Evolutionary conservation across 2,888 invertebrate genomes (phyloP).

Genomic region (Andrena bicolor): DNA sequence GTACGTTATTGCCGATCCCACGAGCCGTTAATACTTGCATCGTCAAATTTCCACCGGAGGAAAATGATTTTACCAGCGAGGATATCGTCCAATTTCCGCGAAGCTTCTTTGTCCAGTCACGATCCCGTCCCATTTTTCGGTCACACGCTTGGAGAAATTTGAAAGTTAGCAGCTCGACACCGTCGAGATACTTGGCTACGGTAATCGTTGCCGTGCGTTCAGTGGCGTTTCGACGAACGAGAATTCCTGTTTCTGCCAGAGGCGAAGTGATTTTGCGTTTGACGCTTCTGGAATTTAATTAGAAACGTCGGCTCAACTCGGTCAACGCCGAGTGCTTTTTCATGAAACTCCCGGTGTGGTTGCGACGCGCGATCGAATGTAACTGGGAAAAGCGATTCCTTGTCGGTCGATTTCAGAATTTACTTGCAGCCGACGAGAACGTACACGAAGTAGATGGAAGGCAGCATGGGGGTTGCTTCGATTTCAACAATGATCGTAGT

Average conservation of each 20-base stretch:
- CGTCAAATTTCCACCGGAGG: slow-evolving; percentile 32
- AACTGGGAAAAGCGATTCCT: slow-evolving; percentile 10
- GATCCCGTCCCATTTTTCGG: slow-evolving; percentile 31
- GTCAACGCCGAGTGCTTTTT: background rate
- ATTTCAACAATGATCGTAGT: background rate
- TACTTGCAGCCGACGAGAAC: background rate
- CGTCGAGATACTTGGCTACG: slow-evolving; percentile 18
- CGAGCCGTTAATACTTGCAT: background rate
- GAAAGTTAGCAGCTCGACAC: slow-evolving; percentile 1
- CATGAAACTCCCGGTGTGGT: background rate
- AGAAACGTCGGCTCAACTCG: slow-evolving; percentile 22
- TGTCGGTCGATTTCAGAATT: background rate
- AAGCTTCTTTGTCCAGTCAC: slow-evolving; percentile 5
- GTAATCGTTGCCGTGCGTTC: slow-evolving; percentile 13
- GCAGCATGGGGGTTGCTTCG: background rate
- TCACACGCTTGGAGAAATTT: background rate
- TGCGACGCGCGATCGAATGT: background rate
- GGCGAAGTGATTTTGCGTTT: slow-evolving; percentile 21
- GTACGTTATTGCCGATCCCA: slow-evolving; percentile 26
- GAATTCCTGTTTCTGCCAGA: background rate
- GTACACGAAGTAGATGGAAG: background rate
- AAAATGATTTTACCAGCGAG: slow-evolving; percentile 29
- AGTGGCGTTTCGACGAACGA: slow-evolving; percentile 1
- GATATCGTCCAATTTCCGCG: slow-evolving; percentile 39
- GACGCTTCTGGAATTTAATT: slow-evolving; percentile 39